Conservation (phyloP, 2,797 vertebrate genomes). For the Cephalopachus bancanus region DNA sequence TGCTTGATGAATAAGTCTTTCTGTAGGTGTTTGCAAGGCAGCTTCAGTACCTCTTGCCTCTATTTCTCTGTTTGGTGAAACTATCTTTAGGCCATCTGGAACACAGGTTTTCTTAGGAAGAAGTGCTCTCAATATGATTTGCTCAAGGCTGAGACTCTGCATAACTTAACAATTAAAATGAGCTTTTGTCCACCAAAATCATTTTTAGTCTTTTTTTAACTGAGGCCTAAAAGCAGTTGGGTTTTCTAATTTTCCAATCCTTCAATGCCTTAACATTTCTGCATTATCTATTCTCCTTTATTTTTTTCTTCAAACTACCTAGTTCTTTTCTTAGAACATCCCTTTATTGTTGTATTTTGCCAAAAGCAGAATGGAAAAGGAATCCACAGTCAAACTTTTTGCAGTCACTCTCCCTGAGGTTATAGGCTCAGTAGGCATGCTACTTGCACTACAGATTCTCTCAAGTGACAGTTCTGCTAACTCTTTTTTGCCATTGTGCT, state of each 20-base stretch:
- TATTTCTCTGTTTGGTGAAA: constrained; percentile 28
- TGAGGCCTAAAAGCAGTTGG: neutral
- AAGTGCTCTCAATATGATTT: neutral
- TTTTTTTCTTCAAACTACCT: neutral
- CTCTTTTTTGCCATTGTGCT: neutral
- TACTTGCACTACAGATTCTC: neutral
- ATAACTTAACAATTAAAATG: neutral
- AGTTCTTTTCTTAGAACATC: neutral
- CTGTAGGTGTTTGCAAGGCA: neutral
- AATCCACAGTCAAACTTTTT: constrained; percentile 12
- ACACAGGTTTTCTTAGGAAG: neutral
- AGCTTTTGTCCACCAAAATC: neutral
- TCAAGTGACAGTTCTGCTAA: neutral
- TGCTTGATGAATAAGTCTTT: neutral
- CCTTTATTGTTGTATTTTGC: neutral
- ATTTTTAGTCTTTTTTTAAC: constrained; percentile 9
- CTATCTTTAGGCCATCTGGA: neutral
- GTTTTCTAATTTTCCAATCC: constrained; percentile 11
- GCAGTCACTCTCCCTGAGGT: neutral
- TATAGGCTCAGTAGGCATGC: neutral
- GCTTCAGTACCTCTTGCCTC: neutral
- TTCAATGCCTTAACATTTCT: neutral
- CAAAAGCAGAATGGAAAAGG: constrained; percentile 32
- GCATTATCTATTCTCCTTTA: neutral
- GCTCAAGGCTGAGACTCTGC: constrained; percentile 6